A percentile compares a stretch with the other conserved stretches of the same genome.
Evolutionary conservation across 2,797 vertebrate species (phyloP).

Genomic region (Myotis pilosus): DNA sequence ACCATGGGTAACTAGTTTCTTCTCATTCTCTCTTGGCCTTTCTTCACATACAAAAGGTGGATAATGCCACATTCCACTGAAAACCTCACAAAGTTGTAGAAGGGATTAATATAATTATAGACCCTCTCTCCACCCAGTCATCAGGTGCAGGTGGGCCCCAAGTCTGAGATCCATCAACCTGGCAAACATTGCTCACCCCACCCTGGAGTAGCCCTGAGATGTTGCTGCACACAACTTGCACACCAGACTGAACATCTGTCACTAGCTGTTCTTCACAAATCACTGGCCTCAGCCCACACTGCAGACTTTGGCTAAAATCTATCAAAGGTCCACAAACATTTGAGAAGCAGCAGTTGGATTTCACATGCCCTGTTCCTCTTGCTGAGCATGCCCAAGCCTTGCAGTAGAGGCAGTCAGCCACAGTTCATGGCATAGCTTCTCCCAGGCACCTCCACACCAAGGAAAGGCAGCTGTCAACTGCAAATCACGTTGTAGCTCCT

Average conservation of each 20-base stretch:
- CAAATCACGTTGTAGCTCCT: background rate
- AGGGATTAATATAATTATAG: background rate
- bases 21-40: background rate
- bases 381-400: background rate
- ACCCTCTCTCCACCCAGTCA: background rate
- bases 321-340: background rate
- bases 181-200: background rate
- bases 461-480: background rate
- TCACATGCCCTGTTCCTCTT: background rate
- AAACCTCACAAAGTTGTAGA: background rate
- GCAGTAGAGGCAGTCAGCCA: background rate
- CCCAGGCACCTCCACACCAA: background rate
- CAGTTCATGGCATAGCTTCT: background rate
- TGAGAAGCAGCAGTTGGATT: background rate
- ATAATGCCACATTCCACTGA: background rate
- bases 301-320: background rate
- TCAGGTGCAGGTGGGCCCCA: background rate
- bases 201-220: background rate
- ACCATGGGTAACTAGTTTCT: background rate
- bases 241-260: background rate
- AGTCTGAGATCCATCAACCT: background rate
- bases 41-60: constrained; percentile 3
- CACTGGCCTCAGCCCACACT: background rate
- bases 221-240: background rate
- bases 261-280: background rate